phyloP scores from a whole-genome alignment of 2,888 invertebrate genomes.

The Thereva nobilitata region DNA sequence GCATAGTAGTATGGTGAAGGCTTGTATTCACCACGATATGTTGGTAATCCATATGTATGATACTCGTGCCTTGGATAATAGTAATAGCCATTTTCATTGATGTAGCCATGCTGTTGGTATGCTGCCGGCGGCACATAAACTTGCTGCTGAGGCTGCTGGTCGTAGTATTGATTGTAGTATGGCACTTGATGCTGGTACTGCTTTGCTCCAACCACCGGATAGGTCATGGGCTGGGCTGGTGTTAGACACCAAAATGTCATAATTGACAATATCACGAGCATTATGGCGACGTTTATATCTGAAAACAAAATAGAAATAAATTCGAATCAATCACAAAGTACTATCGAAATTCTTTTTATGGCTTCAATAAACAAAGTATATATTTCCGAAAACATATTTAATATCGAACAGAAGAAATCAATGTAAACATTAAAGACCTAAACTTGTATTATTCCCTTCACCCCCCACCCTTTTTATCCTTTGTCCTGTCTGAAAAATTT shows the following conservation, averaged over 20 bases:
- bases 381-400: too few relatives aligned
- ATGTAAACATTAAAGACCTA: too few relatives aligned
- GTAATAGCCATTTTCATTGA: slow-evolving; percentile 43
- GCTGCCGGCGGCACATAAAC: slow-evolving; percentile 5
- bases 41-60: slow-evolving; percentile 46
- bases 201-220: slow-evolving; percentile 46
- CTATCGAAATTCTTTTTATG: background rate
- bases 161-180: slow-evolving; percentile 41
- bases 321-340: background rate
- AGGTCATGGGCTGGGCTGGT: slow-evolving; percentile 38
- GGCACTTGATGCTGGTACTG: slow-evolving; percentile 43
- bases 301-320: slow-evolving; percentile 1
- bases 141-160: slow-evolving; percentile 28
- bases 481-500: too few relatives aligned
- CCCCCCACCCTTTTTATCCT: too few relatives aligned
- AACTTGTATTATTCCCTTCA: too few relatives aligned
- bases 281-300: background rate
- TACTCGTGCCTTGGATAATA: slow-evolving; percentile 45
- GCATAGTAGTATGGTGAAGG: slow-evolving; percentile 59
- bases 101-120: slow-evolving; percentile 39
- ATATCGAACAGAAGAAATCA: too few relatives aligned
- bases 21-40: slow-evolving; percentile 48
- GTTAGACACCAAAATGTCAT: slow-evolving; percentile 27
- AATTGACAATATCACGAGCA: slow-evolving; percentile 15
- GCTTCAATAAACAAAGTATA: too few relatives aligned